phyloP scores from a whole-genome alignment of 37 sponge, comb jelly and placozoan species.

The Chondrosia reniformis region DNA sequence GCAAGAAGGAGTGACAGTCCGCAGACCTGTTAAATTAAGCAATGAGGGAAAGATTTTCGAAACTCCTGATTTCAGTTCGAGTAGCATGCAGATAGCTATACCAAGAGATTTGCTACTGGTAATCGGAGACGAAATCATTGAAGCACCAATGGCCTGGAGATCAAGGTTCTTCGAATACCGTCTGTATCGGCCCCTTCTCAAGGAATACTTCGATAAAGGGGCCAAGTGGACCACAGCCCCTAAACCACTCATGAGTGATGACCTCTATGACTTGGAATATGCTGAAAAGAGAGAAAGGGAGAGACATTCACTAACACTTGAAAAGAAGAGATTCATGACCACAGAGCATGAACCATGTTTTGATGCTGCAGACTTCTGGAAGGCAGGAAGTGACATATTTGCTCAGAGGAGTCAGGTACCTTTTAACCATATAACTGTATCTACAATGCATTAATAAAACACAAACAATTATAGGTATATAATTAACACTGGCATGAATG shows the following conservation, averaged over 20 bases:
- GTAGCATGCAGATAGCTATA: background rate
- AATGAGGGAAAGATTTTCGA: background rate
- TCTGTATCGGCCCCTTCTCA: slow-evolving; percentile 60
- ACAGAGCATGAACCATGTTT: slow-evolving; percentile 79
- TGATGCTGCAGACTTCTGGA: slow-evolving; percentile 79
- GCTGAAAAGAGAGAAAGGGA: slow-evolving; percentile 4
- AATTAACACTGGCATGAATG: no score
- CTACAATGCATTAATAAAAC: no score
- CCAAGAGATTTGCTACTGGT: slow-evolving; percentile 58
- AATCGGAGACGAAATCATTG: slow-evolving; percentile 74
- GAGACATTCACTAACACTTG: no score
- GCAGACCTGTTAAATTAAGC: background rate
- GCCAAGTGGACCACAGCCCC: slow-evolving; percentile 74
- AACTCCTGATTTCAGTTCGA: slow-evolving; percentile 16
- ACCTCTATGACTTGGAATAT: slow-evolving; percentile 55
- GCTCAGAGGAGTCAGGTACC: slow-evolving; percentile 70
- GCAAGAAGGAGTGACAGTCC: slow-evolving; percentile 11
- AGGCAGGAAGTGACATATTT: slow-evolving; percentile 74
- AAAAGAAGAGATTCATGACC: slow-evolving; percentile 45
- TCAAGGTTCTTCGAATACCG: slow-evolving; percentile 74
- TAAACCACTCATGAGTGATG: slow-evolving; percentile 60
- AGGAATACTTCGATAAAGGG: slow-evolving; percentile 61
- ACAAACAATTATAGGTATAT: no score
- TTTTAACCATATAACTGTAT: no score
- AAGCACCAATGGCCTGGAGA: slow-evolving; percentile 84